phyloP scores from a whole-genome alignment of 2,113 vertebrate genomes.

The Conger conger region DNA sequence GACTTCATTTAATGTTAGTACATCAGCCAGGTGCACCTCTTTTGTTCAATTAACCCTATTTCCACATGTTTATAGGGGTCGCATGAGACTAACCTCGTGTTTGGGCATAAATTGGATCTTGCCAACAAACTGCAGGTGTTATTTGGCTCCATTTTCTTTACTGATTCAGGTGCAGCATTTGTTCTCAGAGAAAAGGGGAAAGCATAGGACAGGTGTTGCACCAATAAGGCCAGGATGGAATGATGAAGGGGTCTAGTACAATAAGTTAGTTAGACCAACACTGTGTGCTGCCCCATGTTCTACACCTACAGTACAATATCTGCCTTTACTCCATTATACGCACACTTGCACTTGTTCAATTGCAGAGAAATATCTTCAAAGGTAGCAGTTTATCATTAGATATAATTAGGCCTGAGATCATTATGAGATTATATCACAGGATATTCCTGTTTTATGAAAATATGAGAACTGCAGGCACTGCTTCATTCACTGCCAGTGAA shows the following conservation, averaged over 20 bases:
- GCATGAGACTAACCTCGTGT: neutral
- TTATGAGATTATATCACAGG: neutral
- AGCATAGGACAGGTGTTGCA: neutral
- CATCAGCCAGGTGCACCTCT: constrained; percentile 3
- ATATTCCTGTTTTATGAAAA: constrained; percentile 9
- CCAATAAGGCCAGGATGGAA: neutral
- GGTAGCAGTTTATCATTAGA: constrained; percentile 7
- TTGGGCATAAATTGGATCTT: neutral
- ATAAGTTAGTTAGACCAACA: neutral
- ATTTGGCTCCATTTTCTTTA: neutral
- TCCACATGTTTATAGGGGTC: neutral
- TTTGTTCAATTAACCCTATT: neutral
- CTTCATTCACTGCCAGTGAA: neutral
- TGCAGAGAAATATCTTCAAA: neutral
- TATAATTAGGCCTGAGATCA: neutral
- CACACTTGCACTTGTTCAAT: neutral
- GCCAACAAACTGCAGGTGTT: neutral
- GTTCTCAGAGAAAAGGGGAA: neutral
- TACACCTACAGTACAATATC: neutral
- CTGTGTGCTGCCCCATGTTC: neutral
- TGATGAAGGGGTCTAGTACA: neutral
- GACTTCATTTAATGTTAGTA: constrained; percentile 24
- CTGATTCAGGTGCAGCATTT: neutral
- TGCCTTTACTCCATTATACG: neutral
- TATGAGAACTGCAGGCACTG: neutral